These are phyloP conservation scores for Eupithecia inturbata DNA, from an alignment of 2,888 invertebrate species.

Conservation along the genomic window DNA sequence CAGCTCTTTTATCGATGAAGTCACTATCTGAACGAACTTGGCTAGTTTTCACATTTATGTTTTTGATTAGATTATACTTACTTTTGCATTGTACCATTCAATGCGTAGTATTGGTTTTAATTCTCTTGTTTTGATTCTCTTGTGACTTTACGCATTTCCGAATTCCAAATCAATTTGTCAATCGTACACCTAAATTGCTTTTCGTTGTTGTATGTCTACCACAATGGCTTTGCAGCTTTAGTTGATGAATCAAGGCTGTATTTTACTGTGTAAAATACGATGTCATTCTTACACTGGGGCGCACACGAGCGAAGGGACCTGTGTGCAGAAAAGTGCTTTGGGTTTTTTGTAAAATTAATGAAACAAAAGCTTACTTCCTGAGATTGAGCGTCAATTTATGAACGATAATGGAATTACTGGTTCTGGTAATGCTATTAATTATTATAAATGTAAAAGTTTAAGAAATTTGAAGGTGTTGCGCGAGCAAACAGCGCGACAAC, in stretches of 20 bases:
- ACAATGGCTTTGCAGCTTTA: constrained; percentile 31
- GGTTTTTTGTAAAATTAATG: background rate
- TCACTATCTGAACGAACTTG: too few relatives aligned
- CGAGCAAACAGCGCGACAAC: too few relatives aligned
- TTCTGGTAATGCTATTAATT: too few relatives aligned
- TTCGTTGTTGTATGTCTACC: background rate
- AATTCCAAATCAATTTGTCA: background rate
- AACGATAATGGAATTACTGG: too few relatives aligned
- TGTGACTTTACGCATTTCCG: background rate
- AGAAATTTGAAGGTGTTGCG: too few relatives aligned
- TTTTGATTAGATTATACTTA: too few relatives aligned
- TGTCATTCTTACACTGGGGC: constrained; percentile 59
- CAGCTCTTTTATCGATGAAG: too few relatives aligned
- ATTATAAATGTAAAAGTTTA: too few relatives aligned
- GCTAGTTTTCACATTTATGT: too few relatives aligned
- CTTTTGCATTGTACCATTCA: background rate
- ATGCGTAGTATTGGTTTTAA: too few relatives aligned
- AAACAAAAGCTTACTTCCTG: background rate
- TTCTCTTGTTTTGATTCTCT: background rate
- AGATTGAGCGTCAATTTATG: background rate
- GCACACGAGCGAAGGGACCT: constrained; percentile 28
- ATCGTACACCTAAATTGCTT: background rate
- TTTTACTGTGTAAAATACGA: constrained; percentile 60
- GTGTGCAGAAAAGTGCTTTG: constrained; percentile 1
- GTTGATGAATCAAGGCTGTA: constrained; percentile 41